Conservation (phyloP, 2,113 vertebrate species). For the Gila orcuttii region DNA sequence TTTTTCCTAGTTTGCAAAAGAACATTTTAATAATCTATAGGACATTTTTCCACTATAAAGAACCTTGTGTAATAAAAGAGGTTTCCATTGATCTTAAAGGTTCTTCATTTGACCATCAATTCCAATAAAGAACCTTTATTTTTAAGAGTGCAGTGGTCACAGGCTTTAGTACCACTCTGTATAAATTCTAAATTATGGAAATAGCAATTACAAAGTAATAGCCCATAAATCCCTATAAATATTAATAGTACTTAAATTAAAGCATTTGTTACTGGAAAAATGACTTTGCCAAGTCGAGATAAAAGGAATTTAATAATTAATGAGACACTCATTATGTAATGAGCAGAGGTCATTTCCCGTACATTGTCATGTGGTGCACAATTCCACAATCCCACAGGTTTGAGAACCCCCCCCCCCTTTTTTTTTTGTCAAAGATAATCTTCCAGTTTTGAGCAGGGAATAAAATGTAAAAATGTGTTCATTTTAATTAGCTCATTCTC, state of each 20-base stretch:
- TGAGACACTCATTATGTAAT: constrained; percentile 14
- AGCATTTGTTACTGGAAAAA: constrained; percentile 9
- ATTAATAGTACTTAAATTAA: constrained; percentile 28
- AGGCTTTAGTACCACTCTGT: neutral
- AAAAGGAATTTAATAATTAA: constrained; percentile 21
- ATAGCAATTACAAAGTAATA: constrained; percentile 4
- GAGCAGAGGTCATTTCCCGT: neutral
- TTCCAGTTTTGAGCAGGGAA: neutral
- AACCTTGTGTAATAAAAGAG: no score
- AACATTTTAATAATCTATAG: no score
- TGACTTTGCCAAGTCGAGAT: neutral
- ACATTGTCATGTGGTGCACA: neutral
- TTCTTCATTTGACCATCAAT: no score
- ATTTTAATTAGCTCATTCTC: neutral
- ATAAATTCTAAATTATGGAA: neutral
- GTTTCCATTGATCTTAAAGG: no score
- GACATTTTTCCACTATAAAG: no score
- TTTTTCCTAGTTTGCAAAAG: no score
- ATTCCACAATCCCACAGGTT: constrained; percentile 5
- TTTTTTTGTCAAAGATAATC: neutral
- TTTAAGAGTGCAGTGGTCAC: neutral
- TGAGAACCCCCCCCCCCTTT: neutral
- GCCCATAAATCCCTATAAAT: constrained; percentile 15
- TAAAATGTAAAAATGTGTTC: neutral
- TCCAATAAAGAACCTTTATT: no score